These are phyloP conservation scores for Andricus grossulariae DNA, from an alignment of 1,140 invertebrate species.

Conservation along the genomic window DNA sequence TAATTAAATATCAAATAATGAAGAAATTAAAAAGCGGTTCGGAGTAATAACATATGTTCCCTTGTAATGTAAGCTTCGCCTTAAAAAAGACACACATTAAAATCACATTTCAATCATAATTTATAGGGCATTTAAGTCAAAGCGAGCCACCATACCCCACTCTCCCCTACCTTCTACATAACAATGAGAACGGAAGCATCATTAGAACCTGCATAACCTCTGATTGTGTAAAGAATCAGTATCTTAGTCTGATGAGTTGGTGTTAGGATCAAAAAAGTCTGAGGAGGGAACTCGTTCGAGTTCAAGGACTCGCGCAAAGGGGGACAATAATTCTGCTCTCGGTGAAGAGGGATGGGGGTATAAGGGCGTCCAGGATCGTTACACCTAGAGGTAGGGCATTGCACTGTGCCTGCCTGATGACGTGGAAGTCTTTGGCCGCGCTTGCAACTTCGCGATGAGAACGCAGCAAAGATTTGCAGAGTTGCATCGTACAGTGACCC, in stretches of 20 bases:
- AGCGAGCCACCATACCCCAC: no score
- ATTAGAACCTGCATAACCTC: no score
- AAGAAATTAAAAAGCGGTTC: no score
- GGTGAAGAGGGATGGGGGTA: conserved; percentile 32
- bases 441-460: conserved; percentile 47
- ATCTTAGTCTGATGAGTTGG: neutral
- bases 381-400: conserved; percentile 73
- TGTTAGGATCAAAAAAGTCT: neutral
- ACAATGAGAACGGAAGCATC: no score
- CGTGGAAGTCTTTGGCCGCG: conserved; percentile 53
- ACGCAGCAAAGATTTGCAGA: conserved; percentile 65
- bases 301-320: conserved; percentile 66
- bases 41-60: no score
- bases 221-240: no score
- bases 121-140: no score
- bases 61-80: no score
- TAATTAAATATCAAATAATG: no score
- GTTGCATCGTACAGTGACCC: conserved; percentile 74
- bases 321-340: conserved; percentile 36
- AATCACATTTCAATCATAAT: no score
- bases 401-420: conserved; percentile 59
- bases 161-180: no score
- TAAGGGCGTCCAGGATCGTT: conserved; percentile 71
- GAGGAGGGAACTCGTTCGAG: conserved; percentile 43
- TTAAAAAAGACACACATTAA: no score